Conservation (phyloP, 1,140 invertebrate species). For the Magallana angulata region DNA sequence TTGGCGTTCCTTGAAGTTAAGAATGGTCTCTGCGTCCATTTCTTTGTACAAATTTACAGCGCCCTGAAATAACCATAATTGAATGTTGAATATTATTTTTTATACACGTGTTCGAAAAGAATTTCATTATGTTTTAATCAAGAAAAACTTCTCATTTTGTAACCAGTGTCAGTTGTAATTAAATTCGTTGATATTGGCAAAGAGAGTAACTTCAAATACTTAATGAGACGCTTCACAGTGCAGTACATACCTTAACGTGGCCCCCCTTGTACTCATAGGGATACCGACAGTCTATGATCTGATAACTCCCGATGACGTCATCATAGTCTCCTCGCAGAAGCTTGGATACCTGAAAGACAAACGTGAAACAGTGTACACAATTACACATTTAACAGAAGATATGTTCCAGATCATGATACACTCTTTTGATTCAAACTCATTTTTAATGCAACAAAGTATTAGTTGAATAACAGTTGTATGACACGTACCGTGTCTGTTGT, state of each 20-base stretch:
- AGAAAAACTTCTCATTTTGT: too few relatives aligned
- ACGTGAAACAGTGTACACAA: background rate
- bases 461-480: background rate
- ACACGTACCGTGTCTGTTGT: conserved; percentile 45
- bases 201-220: too few relatives aligned
- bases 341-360: conserved; percentile 29
- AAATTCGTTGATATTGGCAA: too few relatives aligned
- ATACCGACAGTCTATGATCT: conserved; percentile 85
- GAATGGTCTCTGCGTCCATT: background rate
- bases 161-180: too few relatives aligned
- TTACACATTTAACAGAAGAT: background rate
- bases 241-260: conserved; percentile 85
- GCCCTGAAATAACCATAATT: background rate
- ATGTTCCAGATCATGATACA: background rate
- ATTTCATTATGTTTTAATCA: too few relatives aligned
- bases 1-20: background rate
- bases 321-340: conserved; percentile 63
- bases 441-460: too few relatives aligned
- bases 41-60: background rate
- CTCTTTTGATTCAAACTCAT: too few relatives aligned
- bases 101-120: too few relatives aligned
- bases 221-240: too few relatives aligned
- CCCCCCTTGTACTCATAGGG: conserved; percentile 97
- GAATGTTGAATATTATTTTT: too few relatives aligned
- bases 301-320: conserved; percentile 61